phyloP scores from a whole-genome alignment of 1,140 invertebrate genomes.

The Holcopasites calliopsidis region DNA sequence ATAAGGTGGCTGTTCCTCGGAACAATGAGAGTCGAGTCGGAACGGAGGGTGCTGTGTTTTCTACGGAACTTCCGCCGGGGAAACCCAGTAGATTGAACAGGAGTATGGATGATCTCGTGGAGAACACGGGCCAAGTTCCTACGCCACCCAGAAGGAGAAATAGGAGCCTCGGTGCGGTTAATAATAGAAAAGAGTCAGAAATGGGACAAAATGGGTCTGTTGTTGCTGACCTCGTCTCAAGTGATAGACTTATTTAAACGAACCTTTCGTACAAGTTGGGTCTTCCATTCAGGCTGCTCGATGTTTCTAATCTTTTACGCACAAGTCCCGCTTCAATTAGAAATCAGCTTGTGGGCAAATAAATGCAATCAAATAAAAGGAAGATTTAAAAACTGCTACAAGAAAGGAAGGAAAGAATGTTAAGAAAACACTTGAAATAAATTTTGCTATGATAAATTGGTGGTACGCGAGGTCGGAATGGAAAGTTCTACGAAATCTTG shows the following conservation, averaged over 20 bases:
- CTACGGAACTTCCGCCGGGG: conserved; percentile 60
- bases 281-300: too few species aligned
- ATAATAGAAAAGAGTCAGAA: conserved; percentile 38
- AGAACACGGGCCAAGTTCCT: conserved; percentile 56
- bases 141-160: conserved; percentile 72
- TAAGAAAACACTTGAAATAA: too few species aligned
- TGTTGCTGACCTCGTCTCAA: conserved; percentile 34
- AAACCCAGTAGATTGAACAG: conserved; percentile 69
- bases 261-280: too few species aligned
- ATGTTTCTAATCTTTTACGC: too few species aligned
- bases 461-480: too few species aligned
- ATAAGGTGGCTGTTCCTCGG: not conserved
- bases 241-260: conserved; percentile 74
- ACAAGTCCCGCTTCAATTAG: too few species aligned
- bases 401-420: too few species aligned
- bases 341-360: too few species aligned
- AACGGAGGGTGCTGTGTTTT: not conserved
- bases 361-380: too few species aligned
- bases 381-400: too few species aligned
- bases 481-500: too few species aligned
- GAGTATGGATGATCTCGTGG: conserved; percentile 54
- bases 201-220: conserved; percentile 28
- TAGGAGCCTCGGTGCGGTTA: conserved; percentile 55
- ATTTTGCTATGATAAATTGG: too few species aligned
- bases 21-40: not conserved